phyloP scores from a whole-genome alignment of 2,797 vertebrate species.

The Gobionotothen gibberifrons region DNA sequence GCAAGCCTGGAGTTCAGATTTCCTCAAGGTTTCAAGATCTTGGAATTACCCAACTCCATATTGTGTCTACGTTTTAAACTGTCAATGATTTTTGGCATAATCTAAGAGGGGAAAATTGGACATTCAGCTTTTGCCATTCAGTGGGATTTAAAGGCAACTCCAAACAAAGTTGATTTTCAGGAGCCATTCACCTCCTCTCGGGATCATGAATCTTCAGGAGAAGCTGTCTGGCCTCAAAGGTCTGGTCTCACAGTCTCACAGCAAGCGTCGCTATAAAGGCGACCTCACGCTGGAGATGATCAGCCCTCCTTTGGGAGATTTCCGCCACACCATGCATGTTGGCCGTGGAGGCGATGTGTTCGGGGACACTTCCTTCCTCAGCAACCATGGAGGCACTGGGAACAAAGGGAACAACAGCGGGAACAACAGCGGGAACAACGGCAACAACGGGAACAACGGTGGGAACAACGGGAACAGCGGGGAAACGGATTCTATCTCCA shows the following conservation, averaged over 20 bases:
- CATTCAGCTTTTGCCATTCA: constrained; percentile 9
- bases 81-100: constrained; percentile 19
- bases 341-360: constrained; percentile 96
- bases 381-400: constrained; percentile 88
- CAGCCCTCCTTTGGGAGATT: constrained; percentile 95
- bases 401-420: constrained; percentile 62
- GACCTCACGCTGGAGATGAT: constrained; percentile 96
- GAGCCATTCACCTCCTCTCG: constrained; percentile 2
- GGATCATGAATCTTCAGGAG: constrained; percentile 91
- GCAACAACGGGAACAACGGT: background rate
- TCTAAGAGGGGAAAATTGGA: too few relatives aligned
- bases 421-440: constrained; percentile 14
- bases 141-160: constrained; percentile 41
- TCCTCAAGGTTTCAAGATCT: constrained; percentile 46
- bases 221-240: constrained; percentile 93
- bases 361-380: constrained; percentile 97
- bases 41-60: constrained; percentile 37
- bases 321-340: constrained; percentile 98
- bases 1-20: constrained; percentile 34
- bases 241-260: constrained; percentile 90
- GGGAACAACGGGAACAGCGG: constrained; percentile 48
- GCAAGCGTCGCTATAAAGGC: constrained; percentile 88
- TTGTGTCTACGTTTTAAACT: constrained; percentile 38
- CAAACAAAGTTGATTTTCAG: constrained; percentile 17
- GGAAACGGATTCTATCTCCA: constrained; percentile 73